Evolutionary conservation across 2,797 vertebrate species (phyloP).

Genomic region (Urosaurus nigricauda): DNA sequence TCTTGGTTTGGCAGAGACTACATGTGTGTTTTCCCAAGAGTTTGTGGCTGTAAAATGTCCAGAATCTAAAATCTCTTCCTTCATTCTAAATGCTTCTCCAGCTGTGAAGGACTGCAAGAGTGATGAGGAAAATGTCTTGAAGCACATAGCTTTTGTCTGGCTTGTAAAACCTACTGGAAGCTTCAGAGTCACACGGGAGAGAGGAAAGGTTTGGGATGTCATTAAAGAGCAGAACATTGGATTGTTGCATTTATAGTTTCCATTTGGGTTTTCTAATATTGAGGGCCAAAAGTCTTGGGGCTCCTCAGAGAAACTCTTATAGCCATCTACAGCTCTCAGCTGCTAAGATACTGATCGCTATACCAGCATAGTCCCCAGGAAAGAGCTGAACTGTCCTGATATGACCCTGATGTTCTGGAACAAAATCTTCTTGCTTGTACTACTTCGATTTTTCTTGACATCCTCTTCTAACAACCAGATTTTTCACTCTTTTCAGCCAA

Average conservation of each 20-base stretch:
- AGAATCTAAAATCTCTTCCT: constrained; percentile 5
- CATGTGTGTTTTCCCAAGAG: neutral
- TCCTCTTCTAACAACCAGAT: constrained; percentile 13
- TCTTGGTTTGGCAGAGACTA: fast-evolving
- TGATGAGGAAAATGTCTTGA: constrained; percentile 61
- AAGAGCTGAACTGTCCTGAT: constrained; percentile 56
- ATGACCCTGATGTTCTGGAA: constrained; percentile 1
- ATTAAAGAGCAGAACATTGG: neutral
- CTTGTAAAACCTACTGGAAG: constrained; percentile 47
- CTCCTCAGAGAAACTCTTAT: neutral
- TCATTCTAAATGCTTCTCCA: neutral
- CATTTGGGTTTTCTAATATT: neutral
- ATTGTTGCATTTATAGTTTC: neutral
- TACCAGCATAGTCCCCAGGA: constrained; percentile 30
- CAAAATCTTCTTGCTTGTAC: constrained; percentile 32
- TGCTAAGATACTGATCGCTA: constrained; percentile 58
- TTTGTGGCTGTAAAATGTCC: neutral
- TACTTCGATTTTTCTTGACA: constrained; percentile 22
- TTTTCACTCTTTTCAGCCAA: constrained; percentile 29
- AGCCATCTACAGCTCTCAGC: constrained; percentile 44
- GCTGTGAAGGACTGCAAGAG: constrained; percentile 40
- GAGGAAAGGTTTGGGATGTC: neutral
- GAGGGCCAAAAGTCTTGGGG: neutral
- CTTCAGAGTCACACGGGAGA: neutral
- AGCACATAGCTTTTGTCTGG: neutral